Evolutionary conservation across 2,888 invertebrate genomes (phyloP), one percentile per base, ranked within the genome.

Genomic region (Portevinia maculata): DNA sequence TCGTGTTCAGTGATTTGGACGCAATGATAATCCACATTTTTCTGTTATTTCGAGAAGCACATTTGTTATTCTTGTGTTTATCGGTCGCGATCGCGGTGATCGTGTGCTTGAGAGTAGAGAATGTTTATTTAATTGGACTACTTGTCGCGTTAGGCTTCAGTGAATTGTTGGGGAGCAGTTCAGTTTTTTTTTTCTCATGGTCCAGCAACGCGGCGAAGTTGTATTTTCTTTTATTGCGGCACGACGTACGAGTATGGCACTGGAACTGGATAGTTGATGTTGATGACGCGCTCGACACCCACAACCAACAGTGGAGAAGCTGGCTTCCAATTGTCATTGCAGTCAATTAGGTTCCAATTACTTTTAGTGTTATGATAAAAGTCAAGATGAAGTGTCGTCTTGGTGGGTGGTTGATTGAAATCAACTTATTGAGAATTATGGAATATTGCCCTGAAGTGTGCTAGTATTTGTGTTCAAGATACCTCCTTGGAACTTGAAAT

Each of bases 261-360:
- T 69, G 62, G 34, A 44, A 44, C 17, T 30, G 34, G 37, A 28
- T 39, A 39, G 28, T 13, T 53, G 74, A 19, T 55, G 48, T 48
- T 75, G 59, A 76, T 81, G 70, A 64, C 69, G 76, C 64, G 65
- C 57, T 52, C 39, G 52, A 41, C 81, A 48, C 76, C 75, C 70
- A 76, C 81, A 39, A 21, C 39, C 32, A 44, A 60, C 41, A 53
- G 46, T 59, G 59, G 59, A 24, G 24, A 28, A 75, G 48, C 30
- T 64, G 52, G 39, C 52, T 53, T 65, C 57, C 62, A 57, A 24
- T 59, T 71, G 70, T 46, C 48, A 70, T 76, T 70, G 70, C 60
- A 41, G 64, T 71, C 76, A 76, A 81, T 81, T 81, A 76, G 76
- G 59, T 71, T 60, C 65, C 81, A 76, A 81, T 81, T 81, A 59